Evolutionary conservation across 2,888 invertebrate species (phyloP).

Genomic region (Zygaena filipendulae): DNA sequence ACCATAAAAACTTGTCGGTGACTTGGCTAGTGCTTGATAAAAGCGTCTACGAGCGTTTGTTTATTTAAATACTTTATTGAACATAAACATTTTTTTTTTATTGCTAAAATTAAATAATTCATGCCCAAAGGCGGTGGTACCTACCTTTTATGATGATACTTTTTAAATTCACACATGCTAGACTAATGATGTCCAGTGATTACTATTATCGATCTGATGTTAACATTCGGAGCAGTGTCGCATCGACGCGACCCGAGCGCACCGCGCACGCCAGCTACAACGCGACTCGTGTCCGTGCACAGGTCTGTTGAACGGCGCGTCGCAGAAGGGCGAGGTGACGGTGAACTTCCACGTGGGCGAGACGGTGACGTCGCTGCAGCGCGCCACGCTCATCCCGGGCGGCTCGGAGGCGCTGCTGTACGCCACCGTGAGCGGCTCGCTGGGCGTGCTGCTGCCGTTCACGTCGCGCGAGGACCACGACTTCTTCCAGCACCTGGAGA

Average conservation of each 20-base stretch:
- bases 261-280: too few relatives aligned
- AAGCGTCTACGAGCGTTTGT: too few relatives aligned
- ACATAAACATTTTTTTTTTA: neutral
- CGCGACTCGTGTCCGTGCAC: too few relatives aligned
- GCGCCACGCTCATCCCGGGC: constrained; percentile 96
- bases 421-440: constrained; percentile 93
- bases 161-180: constrained; percentile 58
- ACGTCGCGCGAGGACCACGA: constrained; percentile 98
- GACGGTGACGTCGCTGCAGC: constrained; percentile 93
- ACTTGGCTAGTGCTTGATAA: too few relatives aligned
- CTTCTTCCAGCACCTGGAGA: constrained; percentile 98
- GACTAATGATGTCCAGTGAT: constrained; percentile 64
- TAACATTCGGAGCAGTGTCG: too few relatives aligned
- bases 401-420: constrained; percentile 97
- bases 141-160: constrained; percentile 47
- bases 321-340: constrained; percentile 95
- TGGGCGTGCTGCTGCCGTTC: constrained; percentile 94
- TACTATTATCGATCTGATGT: too few relatives aligned
- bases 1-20: too few relatives aligned
- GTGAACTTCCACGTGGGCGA: constrained; percentile 97
- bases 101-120: too few relatives aligned
- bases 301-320: constrained; percentile 94
- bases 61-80: too few relatives aligned
- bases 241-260: too few relatives aligned
- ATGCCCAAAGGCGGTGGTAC: too few relatives aligned